Evolutionary conservation across 2,113 vertebrate genomes (phyloP).

Genomic region (Barbus barbus): DNA sequence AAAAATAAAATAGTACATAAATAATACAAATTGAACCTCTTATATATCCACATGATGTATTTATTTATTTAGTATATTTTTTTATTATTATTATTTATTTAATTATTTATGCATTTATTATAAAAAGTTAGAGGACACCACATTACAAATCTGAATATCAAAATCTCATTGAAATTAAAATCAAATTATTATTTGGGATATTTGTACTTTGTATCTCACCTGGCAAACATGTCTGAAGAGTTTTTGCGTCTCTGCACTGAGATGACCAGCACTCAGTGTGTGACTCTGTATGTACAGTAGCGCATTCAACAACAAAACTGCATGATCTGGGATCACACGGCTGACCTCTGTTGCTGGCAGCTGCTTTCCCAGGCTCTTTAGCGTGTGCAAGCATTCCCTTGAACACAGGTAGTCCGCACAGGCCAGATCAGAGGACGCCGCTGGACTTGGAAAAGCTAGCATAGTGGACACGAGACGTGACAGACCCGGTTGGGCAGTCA

Average conservation of each 20-base stretch:
- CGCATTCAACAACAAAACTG: conserved; percentile 83
- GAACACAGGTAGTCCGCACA: conserved; percentile 89
- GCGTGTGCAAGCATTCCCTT: conserved; percentile 77
- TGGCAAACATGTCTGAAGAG: conserved; percentile 93
- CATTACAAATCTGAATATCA: not conserved
- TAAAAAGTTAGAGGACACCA: not conserved
- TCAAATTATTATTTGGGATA: not conserved
- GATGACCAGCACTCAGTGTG: conserved; percentile 77
- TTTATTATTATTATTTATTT: no score
- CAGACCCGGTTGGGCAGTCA: conserved; percentile 74
- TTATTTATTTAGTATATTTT: not conserved
- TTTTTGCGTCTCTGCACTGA: conserved; percentile 77
- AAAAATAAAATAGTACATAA: not conserved
- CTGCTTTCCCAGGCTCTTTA: conserved; percentile 79
- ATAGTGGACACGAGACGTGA: conserved; percentile 76
- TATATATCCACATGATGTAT: not conserved
- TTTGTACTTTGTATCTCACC: conserved; percentile 69
- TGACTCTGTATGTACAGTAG: conserved; percentile 87
- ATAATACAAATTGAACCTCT: not conserved
- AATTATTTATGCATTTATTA: not conserved
- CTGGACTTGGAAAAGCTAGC: conserved; percentile 79
- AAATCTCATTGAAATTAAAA: not conserved
- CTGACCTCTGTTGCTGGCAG: conserved; percentile 62
- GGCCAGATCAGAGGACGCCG: conserved; percentile 80
- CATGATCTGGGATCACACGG: conserved; percentile 67